Percentiles rank a stretch among this genome's conserved stretches.
Conservation (phyloP, 2,888 invertebrate species). For the Agonopterix heracliana region DNA sequence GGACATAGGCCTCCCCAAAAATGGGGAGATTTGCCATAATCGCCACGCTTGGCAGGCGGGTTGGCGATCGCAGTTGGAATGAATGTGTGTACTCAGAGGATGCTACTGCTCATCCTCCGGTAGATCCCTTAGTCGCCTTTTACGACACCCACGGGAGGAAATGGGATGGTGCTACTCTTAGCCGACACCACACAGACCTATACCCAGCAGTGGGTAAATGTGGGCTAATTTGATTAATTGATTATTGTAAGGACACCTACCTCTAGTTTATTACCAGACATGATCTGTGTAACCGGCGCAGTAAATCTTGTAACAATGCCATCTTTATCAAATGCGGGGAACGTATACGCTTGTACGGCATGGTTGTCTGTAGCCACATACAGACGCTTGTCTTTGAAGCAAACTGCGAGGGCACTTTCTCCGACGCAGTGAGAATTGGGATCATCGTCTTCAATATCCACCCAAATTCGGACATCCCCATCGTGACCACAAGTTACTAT, state of each 20-base stretch:
- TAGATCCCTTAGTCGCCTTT: too few species aligned
- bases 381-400: constrained; percentile 81
- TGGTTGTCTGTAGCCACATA: constrained; percentile 91
- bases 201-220: too few species aligned
- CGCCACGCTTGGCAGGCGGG: too few species aligned
- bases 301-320: constrained; percentile 91
- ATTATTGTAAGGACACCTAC: constrained; percentile 32
- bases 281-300: constrained; percentile 90
- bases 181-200: too few species aligned
- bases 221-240: too few species aligned
- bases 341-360: constrained; percentile 88
- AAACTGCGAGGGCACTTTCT: constrained; percentile 86
- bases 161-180: too few species aligned
- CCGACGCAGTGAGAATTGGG: constrained; percentile 90
- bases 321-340: constrained; percentile 88
- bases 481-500: constrained; percentile 93
- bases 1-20: too few species aligned
- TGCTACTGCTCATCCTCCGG: too few species aligned
- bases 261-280: constrained; percentile 77
- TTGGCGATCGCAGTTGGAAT: too few species aligned
- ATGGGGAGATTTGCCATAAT: too few species aligned
- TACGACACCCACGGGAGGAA: too few species aligned
- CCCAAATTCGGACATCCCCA: constrained; percentile 94
- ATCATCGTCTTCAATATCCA: constrained; percentile 90
- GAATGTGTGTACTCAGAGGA: too few species aligned